A percentile compares a stretch with the other conserved stretches of the same genome.
Evolutionary conservation across 1,140 invertebrate genomes (phyloP).

Genomic region (Drosophila santomea): DNA sequence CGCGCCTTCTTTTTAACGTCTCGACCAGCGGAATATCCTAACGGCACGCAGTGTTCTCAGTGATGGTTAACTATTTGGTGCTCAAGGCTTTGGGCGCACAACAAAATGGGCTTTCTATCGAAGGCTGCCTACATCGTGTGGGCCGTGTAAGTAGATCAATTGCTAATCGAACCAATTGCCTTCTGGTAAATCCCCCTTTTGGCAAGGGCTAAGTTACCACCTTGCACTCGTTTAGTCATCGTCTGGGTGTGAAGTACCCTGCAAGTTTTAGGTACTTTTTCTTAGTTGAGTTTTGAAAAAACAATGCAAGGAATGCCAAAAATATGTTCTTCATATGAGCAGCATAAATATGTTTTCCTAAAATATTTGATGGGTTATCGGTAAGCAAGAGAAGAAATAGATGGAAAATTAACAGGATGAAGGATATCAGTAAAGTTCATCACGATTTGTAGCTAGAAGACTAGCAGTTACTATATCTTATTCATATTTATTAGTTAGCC

Average conservation of each 20-base stretch:
- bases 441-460: no score
- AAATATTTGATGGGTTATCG: no score
- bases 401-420: no score
- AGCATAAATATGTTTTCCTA: no score
- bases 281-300: neutral
- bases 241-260: constrained; percentile 2
- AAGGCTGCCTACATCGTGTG: constrained; percentile 90
- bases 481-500: no score
- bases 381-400: no score
- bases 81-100: constrained; percentile 46
- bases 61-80: constrained; percentile 55
- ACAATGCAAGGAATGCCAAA: neutral
- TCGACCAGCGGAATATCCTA: constrained; percentile 1
- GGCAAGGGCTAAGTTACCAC: neutral
- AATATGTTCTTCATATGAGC: neutral
- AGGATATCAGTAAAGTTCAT: no score
- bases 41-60: constrained; percentile 29
- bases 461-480: no score
- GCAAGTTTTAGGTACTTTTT: neutral
- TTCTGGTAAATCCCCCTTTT: neutral
- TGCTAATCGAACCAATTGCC: no score
- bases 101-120: constrained; percentile 88
- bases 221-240: constrained; percentile 3
- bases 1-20: neutral
- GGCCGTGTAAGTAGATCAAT: constrained; percentile 88